These are phyloP conservation scores for Nannospalax galili DNA, from an alignment of 2,113 vertebrate genomes.

Conservation along the genomic window DNA sequence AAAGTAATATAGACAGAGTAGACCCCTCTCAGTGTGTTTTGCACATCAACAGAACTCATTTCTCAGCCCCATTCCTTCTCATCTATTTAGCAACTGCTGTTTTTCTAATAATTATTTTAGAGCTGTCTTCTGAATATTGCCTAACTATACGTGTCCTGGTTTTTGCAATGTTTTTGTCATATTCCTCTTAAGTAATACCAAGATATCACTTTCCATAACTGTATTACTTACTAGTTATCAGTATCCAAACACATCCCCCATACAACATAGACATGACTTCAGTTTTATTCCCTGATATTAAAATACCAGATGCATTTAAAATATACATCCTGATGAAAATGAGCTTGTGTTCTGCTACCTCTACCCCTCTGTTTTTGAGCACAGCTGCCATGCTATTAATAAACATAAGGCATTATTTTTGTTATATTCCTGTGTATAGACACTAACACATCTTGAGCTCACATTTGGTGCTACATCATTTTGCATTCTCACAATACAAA, in stretches of 20 bases:
- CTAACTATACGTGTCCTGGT: neutral
- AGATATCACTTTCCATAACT: neutral
- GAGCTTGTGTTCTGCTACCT: neutral
- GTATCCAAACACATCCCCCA: neutral
- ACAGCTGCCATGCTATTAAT: constrained; percentile 66
- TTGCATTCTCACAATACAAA: neutral
- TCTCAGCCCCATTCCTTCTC: neutral
- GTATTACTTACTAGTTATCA: neutral
- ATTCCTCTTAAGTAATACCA: neutral
- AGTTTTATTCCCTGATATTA: constrained; percentile 17
- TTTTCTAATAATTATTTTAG: neutral
- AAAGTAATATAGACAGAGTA: neutral
- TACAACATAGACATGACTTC: neutral
- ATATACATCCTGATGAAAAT: constrained; percentile 36
- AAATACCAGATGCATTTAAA: constrained; percentile 43
- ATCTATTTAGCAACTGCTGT: neutral
- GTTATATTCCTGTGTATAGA: constrained; percentile 46
- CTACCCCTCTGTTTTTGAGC: constrained; percentile 19
- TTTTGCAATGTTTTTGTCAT: neutral
- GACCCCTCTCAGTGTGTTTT: neutral
- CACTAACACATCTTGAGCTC: constrained; percentile 61
- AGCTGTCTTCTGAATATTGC: neutral
- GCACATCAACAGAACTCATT: neutral
- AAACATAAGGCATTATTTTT: constrained; percentile 58
- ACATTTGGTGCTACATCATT: constrained; percentile 48